Base-by-base conservation (phyloP, 2,797 vertebrate genomes). In the Tolypeutes matacus region DNA sequence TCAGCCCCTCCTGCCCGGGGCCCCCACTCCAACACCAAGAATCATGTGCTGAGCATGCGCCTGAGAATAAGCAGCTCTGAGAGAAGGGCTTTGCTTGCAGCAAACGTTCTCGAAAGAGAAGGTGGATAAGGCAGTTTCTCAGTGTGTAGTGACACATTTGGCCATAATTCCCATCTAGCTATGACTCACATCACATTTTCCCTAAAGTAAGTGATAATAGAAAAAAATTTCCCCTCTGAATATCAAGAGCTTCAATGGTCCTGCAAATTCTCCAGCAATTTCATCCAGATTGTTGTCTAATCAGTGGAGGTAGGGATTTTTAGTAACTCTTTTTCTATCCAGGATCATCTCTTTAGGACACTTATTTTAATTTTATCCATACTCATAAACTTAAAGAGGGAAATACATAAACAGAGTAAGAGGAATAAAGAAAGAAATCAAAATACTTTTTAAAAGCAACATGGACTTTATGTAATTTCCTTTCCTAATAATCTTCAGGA, bases 391-490 rank as follows among this genome's bases (percentile, higher is more conserved):
- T 0, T 73, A 51, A 73, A 77, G 81, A 77, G 64, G 58, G 36
- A 93, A 89, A 82, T 51, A 49, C 84, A 93, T 31, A 88, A 93
- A 94, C 78, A 94, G 93, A 86, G 83, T 29, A 58, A 34, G 69
- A 84, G 73, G 51, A 64, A 65, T 72, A 46, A 65, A 76, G 31
- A 77, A 80, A 86, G 94, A 42, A 85, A 82, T 53, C 67, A 13
- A 72, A 94, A 90, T 60, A 25, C 88, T 69, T 91, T 86, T n/a
- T 65, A 89, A 90, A 82, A 82, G 39, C 31, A 70, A 25, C 27
- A 4, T 85, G 96, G 86, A 91, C 82, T 96, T 78, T 75, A 5
- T 25, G 93, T 96, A 86, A 96, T 97, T 96, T 96, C 95, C 94
- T 93, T 86, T 95, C 75, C 83, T 46, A 72, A 53, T 92, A 95